These are phyloP conservation scores for Brachypteracias leptosomus DNA, from an alignment of 2,113 vertebrate genomes.

Conservation along the genomic window DNA sequence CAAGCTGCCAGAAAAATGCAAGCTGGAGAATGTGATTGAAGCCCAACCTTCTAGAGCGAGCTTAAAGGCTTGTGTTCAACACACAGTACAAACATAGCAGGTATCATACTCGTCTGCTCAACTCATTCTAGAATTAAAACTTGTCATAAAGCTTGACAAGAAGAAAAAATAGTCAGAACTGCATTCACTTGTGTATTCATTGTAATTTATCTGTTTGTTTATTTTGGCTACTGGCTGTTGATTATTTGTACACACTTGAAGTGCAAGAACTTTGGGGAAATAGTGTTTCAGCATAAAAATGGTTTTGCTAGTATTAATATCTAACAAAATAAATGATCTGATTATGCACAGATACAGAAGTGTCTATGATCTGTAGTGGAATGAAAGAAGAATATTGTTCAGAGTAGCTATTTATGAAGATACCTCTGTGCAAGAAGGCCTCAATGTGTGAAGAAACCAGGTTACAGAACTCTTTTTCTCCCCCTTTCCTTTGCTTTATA, in stretches of 20 bases:
- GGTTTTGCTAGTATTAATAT: background rate
- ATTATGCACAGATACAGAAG: background rate
- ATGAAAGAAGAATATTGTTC: background rate
- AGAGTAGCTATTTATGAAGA: background rate
- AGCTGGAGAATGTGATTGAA: background rate
- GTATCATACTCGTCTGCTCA: background rate
- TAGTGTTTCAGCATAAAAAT: background rate
- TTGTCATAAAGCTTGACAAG: background rate
- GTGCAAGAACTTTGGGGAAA: background rate
- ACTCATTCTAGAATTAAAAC: background rate
- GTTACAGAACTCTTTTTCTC: background rate
- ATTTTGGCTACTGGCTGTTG: slow-evolving; percentile 5
- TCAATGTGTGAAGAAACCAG: background rate
- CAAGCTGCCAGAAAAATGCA: background rate
- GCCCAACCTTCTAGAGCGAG: background rate
- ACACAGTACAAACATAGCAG: background rate
- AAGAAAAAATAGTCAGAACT: background rate
- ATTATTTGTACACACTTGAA: background rate
- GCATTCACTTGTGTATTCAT: background rate
- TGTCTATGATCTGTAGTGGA: background rate
- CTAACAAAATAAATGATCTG: background rate
- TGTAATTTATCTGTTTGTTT: background rate
- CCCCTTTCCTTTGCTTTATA: background rate
- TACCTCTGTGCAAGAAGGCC: background rate
- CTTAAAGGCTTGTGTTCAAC: background rate